Percentiles rank a stretch among this genome's conserved stretches.
These are phyloP conservation scores for Perca schrenkii DNA, from an alignment of 2,113 vertebrate species.

Conservation along the genomic window DNA sequence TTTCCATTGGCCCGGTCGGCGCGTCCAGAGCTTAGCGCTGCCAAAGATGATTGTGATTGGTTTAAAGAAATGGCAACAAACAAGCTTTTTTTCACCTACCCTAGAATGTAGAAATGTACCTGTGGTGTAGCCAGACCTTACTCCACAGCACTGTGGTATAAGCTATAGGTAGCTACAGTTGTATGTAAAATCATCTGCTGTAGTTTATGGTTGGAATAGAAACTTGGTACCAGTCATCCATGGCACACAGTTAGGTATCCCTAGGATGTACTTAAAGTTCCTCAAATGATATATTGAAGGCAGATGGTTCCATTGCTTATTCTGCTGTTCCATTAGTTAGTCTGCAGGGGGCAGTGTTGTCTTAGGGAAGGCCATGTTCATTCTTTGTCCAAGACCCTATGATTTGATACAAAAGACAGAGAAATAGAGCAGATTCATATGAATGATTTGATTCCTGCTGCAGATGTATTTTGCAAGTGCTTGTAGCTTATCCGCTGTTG, in stretches of 20 bases:
- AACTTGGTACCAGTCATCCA: background rate
- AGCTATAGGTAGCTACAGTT: too few relatives aligned
- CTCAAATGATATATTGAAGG: background rate
- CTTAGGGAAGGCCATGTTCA: slow-evolving; percentile 26
- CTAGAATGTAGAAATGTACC: too few relatives aligned
- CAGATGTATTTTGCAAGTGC: slow-evolving; percentile 61
- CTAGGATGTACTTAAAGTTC: background rate
- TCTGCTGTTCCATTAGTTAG: background rate
- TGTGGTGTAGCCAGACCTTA: too few relatives aligned
- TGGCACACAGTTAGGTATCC: background rate
- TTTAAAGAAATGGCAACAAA: too few relatives aligned
- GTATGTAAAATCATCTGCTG: background rate
- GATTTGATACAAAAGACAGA: slow-evolving; percentile 54
- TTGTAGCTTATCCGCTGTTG: slow-evolving; percentile 57
- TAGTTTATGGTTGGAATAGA: background rate
- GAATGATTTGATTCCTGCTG: slow-evolving; percentile 59
- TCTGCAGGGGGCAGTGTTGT: slow-evolving; percentile 84
- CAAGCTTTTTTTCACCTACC: too few relatives aligned
- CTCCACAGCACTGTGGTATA: too few relatives aligned
- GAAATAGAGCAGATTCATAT: slow-evolving; percentile 65
- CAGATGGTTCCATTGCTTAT: background rate
- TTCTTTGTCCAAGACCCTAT: slow-evolving; percentile 18
- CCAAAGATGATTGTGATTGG: too few relatives aligned
- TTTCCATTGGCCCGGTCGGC: too few relatives aligned
- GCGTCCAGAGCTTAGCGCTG: too few relatives aligned